phyloP scores from a whole-genome alignment of 2,113 vertebrate genomes.

The Pseudorasbora parva region DNA sequence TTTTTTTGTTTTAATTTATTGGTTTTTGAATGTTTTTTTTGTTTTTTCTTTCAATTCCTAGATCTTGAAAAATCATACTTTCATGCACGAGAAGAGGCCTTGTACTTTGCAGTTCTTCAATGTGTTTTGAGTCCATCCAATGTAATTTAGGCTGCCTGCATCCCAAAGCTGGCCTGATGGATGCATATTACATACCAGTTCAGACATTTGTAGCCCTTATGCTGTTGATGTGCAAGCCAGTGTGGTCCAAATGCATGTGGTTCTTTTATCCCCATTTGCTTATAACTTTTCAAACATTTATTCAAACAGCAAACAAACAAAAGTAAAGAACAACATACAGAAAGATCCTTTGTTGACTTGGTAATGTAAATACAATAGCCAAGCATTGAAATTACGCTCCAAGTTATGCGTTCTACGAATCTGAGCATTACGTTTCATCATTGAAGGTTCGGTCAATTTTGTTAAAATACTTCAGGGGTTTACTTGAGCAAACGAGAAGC shows the following conservation, averaged over 20 bases:
- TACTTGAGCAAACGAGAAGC: background rate
- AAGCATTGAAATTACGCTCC: constrained; percentile 47
- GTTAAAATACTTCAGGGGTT: constrained; percentile 13
- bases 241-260: constrained; percentile 46
- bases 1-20: background rate
- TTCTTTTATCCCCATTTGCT: constrained; percentile 34
- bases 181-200: constrained; percentile 34
- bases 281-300: constrained; percentile 28
- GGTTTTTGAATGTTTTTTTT: background rate
- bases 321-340: constrained; percentile 7
- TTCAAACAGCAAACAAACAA: constrained; percentile 35
- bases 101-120: background rate
- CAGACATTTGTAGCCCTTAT: constrained; percentile 45
- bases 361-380: constrained; percentile 55
- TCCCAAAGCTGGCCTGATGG: constrained; percentile 46
- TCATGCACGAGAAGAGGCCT: constrained; percentile 14
- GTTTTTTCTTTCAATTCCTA: background rate
- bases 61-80: background rate
- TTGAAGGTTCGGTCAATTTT: background rate
- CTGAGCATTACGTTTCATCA: background rate
- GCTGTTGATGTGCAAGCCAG: constrained; percentile 38
- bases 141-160: constrained; percentile 11
- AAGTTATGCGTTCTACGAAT: constrained; percentile 50
- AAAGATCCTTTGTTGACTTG: constrained; percentile 34
- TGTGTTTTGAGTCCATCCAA: background rate